Percentiles rank a stretch among this genome's conserved stretches.
phyloP scores from a whole-genome alignment of 2,888 invertebrate species.

The Scaptomyza parva region DNA sequence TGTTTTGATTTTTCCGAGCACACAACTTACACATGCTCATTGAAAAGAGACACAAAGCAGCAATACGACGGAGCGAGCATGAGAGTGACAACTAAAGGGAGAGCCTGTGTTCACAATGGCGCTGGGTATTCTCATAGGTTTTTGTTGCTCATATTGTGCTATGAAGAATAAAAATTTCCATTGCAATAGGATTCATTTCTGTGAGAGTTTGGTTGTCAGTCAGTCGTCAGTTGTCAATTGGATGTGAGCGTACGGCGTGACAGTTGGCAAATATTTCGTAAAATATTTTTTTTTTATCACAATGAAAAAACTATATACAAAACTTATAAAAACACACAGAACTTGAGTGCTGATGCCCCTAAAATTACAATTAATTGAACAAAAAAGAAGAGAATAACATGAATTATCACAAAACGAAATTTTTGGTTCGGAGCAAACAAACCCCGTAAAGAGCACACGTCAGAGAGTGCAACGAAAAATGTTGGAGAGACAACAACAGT shows the following conservation, averaged over 20 bases:
- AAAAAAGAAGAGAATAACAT: slow-evolving; percentile 12
- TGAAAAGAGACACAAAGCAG: slow-evolving; percentile 7
- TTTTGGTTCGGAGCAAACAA: slow-evolving; percentile 6
- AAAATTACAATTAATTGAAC: not conserved
- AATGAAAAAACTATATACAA: slow-evolving; percentile 1
- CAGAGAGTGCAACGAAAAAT: slow-evolving; percentile 4
- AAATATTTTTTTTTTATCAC: slow-evolving; percentile 3
- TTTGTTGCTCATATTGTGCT: slow-evolving; percentile 31
- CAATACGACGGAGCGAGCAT: slow-evolving; percentile 4
- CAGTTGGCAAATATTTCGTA: slow-evolving; percentile 23
- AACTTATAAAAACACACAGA: not conserved
- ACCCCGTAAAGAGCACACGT: not conserved
- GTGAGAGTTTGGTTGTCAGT: slow-evolving; percentile 32
- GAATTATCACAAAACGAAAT: slow-evolving; percentile 25
- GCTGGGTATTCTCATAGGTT: slow-evolving; percentile 36
- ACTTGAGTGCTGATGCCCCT: not conserved
- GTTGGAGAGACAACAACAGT: slow-evolving; percentile 19
- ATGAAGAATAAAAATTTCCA: slow-evolving; percentile 59
- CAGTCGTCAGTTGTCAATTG: slow-evolving; percentile 35
- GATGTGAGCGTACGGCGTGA: slow-evolving; percentile 33
- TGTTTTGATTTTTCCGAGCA: slow-evolving; percentile 43
- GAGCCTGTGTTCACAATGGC: slow-evolving; percentile 12
- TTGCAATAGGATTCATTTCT: slow-evolving; percentile 46
- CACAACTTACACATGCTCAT: not conserved
- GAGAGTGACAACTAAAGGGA: slow-evolving; percentile 7